These are phyloP conservation scores for Galaxea fascicularis DNA, from an alignment of 92 coral and sea anemone genomes.

Conservation along the genomic window DNA sequence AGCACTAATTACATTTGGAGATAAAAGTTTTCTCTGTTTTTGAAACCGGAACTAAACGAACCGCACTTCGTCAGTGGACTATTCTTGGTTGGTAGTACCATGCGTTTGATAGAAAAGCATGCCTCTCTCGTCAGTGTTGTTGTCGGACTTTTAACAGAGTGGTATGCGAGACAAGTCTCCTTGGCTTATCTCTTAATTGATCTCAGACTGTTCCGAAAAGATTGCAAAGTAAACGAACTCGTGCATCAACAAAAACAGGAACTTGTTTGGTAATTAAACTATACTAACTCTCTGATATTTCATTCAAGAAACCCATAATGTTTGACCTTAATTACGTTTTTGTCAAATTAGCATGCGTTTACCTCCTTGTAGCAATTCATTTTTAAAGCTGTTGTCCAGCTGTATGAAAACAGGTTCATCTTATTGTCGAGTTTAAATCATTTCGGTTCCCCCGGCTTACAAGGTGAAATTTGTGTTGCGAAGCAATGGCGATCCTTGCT, in stretches of 20 bases:
- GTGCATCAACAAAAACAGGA: background rate
- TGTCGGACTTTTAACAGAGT: background rate
- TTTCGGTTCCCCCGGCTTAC: background rate
- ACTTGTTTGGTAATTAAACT: slow-evolving; percentile 4
- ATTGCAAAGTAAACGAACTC: background rate
- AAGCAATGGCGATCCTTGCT: background rate
- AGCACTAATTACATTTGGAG: background rate
- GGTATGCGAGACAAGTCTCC: background rate
- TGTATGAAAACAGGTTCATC: no score
- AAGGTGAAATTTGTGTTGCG: background rate
- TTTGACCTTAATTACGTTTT: background rate
- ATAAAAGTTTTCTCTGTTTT: background rate
- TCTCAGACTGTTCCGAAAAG: slow-evolving; percentile 14
- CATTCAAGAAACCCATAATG: background rate
- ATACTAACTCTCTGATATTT: slow-evolving; percentile 3
- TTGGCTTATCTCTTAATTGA: background rate
- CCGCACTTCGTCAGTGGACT: background rate
- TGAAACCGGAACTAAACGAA: background rate
- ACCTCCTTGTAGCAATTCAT: background rate
- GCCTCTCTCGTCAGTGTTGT: background rate
- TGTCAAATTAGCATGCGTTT: background rate
- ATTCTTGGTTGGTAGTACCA: background rate
- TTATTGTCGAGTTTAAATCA: background rate
- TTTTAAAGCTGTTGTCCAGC: background rate
- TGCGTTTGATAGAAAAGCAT: background rate